Base-by-base conservation (phyloP, 2,797 vertebrate genomes). In the Bovichtus diacanthus region DNA sequence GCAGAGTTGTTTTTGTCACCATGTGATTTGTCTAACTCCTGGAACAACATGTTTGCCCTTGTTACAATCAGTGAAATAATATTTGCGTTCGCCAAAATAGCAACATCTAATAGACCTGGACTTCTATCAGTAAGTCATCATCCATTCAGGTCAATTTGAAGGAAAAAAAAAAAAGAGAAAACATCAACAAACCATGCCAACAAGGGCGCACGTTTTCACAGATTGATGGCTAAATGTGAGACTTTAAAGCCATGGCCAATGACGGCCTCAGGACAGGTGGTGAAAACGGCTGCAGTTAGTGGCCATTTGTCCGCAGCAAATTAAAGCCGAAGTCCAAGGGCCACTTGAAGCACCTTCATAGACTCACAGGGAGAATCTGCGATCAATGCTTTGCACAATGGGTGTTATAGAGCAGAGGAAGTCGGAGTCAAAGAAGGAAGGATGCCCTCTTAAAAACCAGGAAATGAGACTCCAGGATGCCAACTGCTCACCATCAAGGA, bases 401-500 rank as follows among this genome's bases (percentile, higher is more conserved):
- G 90, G 88, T 88, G 93, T 91, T 88, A 79, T 1, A 78, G 88
- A 93, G 90, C 89, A 96, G 88, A 96, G 96, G 97, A 98, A 98
- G 93, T 91, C 69, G 83, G 91, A 93, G 95, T 95, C 94, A 93
- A 94, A 93, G 94, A 92, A 96, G 96, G 97, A 97, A 98, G 97
- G 95, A 96, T 96, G 93, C 93, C 91, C 95, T 95, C 96, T 97
- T 96, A 95, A 97, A 97, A 96, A 96, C 63, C 87, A 97, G 97
- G 97, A 99, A 98, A 96, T 95, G 94, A 96, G 95, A 91, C 93
- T 96, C 93, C 96, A 97, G 97, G 97, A 98, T 95, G 95, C 93
- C 95, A 95, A 96, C 95, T 96, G 92, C 95, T 96, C 95, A 95
- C 94, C 96, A 95, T 95, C 94, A 95, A 95, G 88, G 93, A 96